A percentile compares a stretch with the other conserved stretches of the same genome.
Evolutionary conservation across 2,797 vertebrate genomes (phyloP).

Genomic region (Falco cherrug): DNA sequence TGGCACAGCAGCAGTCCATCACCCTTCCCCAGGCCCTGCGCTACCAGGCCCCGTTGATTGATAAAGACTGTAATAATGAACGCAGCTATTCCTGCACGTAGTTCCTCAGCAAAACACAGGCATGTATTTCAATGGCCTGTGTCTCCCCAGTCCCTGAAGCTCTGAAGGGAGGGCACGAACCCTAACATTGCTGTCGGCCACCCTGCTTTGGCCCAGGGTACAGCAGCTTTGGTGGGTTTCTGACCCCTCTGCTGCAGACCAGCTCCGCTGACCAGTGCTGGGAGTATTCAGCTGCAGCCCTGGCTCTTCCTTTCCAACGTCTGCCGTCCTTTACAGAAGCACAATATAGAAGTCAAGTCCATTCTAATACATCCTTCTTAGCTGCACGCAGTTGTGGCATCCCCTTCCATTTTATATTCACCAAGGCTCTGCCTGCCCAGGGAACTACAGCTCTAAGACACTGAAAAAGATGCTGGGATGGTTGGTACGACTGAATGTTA

Average conservation of each 20-base stretch:
- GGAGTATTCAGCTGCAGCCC: not conserved
- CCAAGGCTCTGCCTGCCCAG: not conserved
- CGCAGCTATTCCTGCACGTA: not conserved
- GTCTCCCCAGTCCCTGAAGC: not conserved
- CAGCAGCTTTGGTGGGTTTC: not conserved
- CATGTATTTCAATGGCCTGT: not conserved
- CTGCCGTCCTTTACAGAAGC: not conserved
- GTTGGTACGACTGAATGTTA: not conserved
- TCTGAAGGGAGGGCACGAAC: not conserved
- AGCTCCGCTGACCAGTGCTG: not conserved
- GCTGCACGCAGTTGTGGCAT: not conserved
- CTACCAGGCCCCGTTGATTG: accelerated
- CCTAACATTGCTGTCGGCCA: not conserved
- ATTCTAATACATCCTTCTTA: not conserved
- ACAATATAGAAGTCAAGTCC: not conserved
- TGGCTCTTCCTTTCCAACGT: not conserved
- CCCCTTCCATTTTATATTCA: not conserved
- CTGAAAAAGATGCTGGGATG: not conserved
- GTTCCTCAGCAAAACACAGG: not conserved
- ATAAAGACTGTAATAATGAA: not conserved
- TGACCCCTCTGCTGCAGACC: not conserved
- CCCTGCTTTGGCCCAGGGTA: not conserved
- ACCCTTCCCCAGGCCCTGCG: not conserved
- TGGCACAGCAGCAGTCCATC: not conserved
- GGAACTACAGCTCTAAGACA: not conserved